phyloP scores from a whole-genome alignment of 2,797 vertebrate genomes.

The Crax fasciolata region DNA sequence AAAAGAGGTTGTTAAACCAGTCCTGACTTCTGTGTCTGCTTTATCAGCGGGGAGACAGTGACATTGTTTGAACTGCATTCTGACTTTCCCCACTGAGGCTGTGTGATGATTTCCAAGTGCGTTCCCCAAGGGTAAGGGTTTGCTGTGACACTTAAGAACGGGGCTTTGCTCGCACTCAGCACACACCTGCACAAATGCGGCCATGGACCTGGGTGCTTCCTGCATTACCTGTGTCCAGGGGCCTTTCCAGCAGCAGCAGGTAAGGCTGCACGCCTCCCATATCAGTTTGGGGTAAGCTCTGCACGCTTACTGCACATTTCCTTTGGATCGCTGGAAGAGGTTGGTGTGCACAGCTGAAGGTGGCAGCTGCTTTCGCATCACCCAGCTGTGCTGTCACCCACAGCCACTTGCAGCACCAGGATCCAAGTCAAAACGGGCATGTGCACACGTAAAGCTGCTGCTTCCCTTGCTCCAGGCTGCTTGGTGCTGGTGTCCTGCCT shows the following conservation, averaged over 20 bases:
- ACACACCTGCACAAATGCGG: not conserved
- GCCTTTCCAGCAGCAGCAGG: not conserved
- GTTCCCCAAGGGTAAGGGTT: not conserved
- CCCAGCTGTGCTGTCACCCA: not conserved
- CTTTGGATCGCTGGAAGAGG: not conserved
- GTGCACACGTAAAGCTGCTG: not conserved
- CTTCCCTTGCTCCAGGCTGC: not conserved
- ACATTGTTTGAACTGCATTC: slow-evolving; percentile 46
- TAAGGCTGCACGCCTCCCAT: not conserved
- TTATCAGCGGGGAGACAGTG: slow-evolving; percentile 42
- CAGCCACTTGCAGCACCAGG: not conserved
- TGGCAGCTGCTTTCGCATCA: accelerated
- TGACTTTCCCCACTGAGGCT: not conserved
- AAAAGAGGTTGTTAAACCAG: slow-evolving; percentile 53
- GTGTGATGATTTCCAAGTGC: slow-evolving; percentile 6
- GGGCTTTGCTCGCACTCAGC: not conserved
- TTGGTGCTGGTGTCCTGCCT: not conserved
- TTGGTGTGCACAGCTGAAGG: not conserved
- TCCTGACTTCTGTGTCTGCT: slow-evolving; percentile 44
- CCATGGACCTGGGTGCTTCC: not conserved
- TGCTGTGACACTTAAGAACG: not conserved
- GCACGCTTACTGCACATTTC: not conserved
- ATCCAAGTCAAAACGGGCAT: not conserved
- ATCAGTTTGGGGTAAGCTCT: not conserved
- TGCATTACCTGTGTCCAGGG: not conserved